Evolutionary conservation across 2,888 invertebrate genomes (phyloP), one percentile per base, ranked within the genome.

Genomic region (Lasioglossum leucozonium): DNA sequence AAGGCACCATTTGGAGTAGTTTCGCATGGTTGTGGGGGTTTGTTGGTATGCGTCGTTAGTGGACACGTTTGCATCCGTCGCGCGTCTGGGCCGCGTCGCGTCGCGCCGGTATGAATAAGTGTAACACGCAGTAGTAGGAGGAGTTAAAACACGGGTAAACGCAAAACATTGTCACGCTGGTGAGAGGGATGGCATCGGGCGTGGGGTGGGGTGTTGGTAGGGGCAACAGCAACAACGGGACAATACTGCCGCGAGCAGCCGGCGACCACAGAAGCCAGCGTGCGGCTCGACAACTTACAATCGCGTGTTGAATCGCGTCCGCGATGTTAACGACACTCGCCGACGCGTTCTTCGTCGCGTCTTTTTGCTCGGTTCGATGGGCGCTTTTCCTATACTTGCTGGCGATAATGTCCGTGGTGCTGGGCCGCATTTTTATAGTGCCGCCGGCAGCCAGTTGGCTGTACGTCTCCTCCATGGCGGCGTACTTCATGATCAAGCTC

Each of bases 401-500:
- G 90, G 95, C 95, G 85, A 95, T 95, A 79, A 94, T 93, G 72
- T 95, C 94, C 44, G 94, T 88, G n/a, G 89, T 86, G 81, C 89
- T 91, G 0, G 90, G 91, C 51, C 81, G 80, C 18, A 76, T 85
- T 16, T 76, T 88, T 85, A 84, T 77, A 67, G 85, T 95, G 51
- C 95, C 95, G 69, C 95, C 95, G 55, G 95, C 95, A 11, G 94
- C 95, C 72, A 95, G 95, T 40, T 96, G 95, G 34, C 96, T 96
- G 94, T 97, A 97, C 81, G 96, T 96, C 92, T 97, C 97, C 91
- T 97, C 97, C 88, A 98, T 95, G 72, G 97, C 97, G 47, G 97
- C 97, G 94, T 98, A 98, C 94, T 98, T 98, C 96, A 97, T 96
- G 85, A 98, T 98, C 83, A 98, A 95, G 91, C 97, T 97, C 94